These are phyloP conservation scores for Oryzias javanicus DNA, from an alignment of 2,113 vertebrate genomes.

Conservation along the genomic window DNA sequence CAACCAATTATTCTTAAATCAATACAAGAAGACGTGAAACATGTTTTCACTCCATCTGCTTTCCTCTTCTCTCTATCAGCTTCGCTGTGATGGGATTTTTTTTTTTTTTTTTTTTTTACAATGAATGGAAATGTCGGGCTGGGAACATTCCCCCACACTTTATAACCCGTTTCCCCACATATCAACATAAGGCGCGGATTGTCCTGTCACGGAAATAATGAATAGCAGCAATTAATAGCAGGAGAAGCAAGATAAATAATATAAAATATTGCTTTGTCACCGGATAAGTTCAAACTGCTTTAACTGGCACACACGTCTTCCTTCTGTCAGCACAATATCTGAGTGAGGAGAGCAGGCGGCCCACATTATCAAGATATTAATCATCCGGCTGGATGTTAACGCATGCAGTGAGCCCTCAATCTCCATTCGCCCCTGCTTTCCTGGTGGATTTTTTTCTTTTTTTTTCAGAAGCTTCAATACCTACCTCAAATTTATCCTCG, in stretches of 20 bases:
- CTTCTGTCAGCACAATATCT: conserved; percentile 60
- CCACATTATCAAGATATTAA: conserved; percentile 65
- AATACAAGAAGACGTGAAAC: conserved; percentile 31
- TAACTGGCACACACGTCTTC: conserved; percentile 59
- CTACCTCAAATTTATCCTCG: conserved; percentile 34
- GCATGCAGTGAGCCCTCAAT: conserved; percentile 31
- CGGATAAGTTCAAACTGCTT: conserved; percentile 49
- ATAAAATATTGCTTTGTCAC: conserved; percentile 73
- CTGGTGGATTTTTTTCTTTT: conserved; percentile 18
- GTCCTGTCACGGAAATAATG: conserved; percentile 54
- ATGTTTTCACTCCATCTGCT: conserved; percentile 20
- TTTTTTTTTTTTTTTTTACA: conserved; percentile 26
- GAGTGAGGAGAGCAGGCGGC: conserved; percentile 42
- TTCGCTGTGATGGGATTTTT: conserved; percentile 36
- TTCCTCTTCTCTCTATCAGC: conserved; percentile 6
- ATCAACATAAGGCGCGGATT: conserved; percentile 43
- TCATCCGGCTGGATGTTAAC: conserved; percentile 59
- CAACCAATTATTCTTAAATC: conserved; percentile 44
- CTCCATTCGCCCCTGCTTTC: conserved; percentile 37
- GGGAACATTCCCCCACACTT: conserved; percentile 39
- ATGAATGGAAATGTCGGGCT: conserved; percentile 46
- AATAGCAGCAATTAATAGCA: conserved; percentile 59
- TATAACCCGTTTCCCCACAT: conserved; percentile 52
- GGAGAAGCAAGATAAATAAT: conserved; percentile 69
- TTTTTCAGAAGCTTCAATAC: conserved; percentile 2